A percentile compares a stretch with the other conserved stretches of the same genome.
Evolutionary conservation across 1,140 invertebrate genomes (phyloP).

Genomic region (Neomicropteryx cornuta): DNA sequence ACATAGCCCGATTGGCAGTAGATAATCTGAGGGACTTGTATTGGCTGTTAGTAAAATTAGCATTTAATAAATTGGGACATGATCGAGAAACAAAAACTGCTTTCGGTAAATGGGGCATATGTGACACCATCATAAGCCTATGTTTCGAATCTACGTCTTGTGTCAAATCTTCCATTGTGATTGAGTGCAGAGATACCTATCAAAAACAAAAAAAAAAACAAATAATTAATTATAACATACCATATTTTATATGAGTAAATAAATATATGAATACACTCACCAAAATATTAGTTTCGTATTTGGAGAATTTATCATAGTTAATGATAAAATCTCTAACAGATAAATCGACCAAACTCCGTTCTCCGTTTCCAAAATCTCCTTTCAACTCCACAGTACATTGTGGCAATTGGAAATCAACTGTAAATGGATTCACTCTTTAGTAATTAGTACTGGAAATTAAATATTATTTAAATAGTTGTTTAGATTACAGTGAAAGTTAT

Average conservation of each 20-base stretch:
- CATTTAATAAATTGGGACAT: constrained; percentile 68
- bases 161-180: constrained; percentile 81
- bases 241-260: not conserved
- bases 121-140: constrained; percentile 70
- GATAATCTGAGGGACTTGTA: no score
- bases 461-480: no score
- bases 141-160: constrained; percentile 65
- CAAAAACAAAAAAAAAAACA: no score
- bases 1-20: no score
- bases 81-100: constrained; percentile 63
- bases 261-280: constrained; percentile 17
- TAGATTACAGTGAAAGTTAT: no score
- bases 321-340: constrained; percentile 73
- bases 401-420: constrained; percentile 60
- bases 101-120: constrained; percentile 28
- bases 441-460: no score
- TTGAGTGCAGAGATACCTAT: constrained; percentile 63
- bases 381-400: constrained; percentile 60
- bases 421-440: constrained; percentile 16
- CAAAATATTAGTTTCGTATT: constrained; percentile 57
- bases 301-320: constrained; percentile 54
- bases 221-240: constrained; percentile 5
- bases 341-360: constrained; percentile 66
- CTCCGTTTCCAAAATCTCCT: constrained; percentile 47
- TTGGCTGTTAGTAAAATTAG: no score